Evolutionary conservation across 2,797 vertebrate species (phyloP).

Genomic region (Loris lydekkerianus): DNA sequence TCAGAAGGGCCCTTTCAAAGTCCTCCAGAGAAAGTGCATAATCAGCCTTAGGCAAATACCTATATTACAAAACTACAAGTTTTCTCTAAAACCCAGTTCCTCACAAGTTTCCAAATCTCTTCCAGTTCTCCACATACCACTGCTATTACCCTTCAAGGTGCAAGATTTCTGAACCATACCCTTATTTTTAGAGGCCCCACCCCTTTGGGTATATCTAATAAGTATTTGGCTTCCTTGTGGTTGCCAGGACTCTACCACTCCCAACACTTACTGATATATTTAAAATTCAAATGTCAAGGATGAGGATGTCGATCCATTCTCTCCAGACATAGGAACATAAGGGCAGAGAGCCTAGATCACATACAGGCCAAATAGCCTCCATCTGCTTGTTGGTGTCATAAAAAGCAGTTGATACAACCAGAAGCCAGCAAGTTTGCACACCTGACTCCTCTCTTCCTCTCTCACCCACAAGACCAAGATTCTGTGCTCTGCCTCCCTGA

Average conservation of each 20-base stretch:
- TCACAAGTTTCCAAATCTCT: conserved; percentile 34
- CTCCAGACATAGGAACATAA: neutral
- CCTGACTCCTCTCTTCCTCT: conserved; percentile 61
- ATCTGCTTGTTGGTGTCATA: conserved; percentile 4
- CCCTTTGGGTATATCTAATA: neutral
- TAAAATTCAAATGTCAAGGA: neutral
- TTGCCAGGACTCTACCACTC: neutral
- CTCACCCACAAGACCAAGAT: neutral
- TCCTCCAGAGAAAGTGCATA: conserved; percentile 30
- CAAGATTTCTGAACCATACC: neutral
- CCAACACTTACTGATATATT: neutral
- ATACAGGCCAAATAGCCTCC: neutral
- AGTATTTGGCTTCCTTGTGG: neutral
- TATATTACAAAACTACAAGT: neutral
- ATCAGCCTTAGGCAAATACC: conserved; percentile 52
- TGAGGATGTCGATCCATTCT: neutral
- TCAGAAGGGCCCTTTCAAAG: conserved; percentile 48
- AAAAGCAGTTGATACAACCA: conserved; percentile 57
- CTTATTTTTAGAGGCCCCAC: neutral
- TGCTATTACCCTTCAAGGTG: neutral
- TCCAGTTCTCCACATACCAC: neutral
- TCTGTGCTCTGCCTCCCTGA: conserved; percentile 59
- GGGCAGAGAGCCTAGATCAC: neutral
- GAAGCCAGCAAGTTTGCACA: conserved; percentile 55
- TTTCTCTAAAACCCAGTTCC: conserved; percentile 24